phyloP scores from a whole-genome alignment of 2,888 invertebrate species.

The Pyrochroa serraticornis region DNA sequence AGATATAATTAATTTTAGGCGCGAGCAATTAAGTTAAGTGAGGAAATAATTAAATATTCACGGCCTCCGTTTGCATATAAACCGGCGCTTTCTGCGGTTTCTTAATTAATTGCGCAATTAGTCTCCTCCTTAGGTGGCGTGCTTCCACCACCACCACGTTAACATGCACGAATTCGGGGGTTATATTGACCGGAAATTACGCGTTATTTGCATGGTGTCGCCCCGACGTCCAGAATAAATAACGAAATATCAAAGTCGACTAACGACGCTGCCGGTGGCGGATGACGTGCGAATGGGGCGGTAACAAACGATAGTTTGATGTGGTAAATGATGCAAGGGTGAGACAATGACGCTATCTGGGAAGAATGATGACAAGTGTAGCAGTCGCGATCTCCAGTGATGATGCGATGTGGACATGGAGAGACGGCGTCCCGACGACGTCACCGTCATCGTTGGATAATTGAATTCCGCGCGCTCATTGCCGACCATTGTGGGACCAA shows the following conservation, averaged over 20 bases:
- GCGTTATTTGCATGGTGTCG: too few relatives aligned
- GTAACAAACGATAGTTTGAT: constrained; percentile 58
- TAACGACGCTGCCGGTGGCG: constrained; percentile 9
- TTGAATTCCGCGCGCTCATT: constrained; percentile 54
- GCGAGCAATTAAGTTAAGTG: constrained; percentile 43
- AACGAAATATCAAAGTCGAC: constrained; percentile 9
- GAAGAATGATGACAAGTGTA: constrained; percentile 56
- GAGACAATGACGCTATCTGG: constrained; percentile 58
- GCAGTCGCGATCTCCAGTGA: constrained; percentile 39
- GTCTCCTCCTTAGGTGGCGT: constrained; percentile 24
- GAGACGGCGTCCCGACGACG: constrained; percentile 38
- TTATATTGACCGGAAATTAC: constrained; percentile 14
- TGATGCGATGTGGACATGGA: constrained; percentile 38
- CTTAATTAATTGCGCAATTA: constrained; percentile 43
- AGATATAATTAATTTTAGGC: constrained; percentile 36
- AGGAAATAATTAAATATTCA: constrained; percentile 46
- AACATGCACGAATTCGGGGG: not conserved
- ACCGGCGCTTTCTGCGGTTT: constrained; percentile 36
- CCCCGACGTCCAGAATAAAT: constrained; percentile 6
- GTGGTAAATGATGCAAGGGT: constrained; percentile 58
- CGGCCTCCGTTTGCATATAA: constrained; percentile 42
- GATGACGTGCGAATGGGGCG: constrained; percentile 30
- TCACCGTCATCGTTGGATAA: constrained; percentile 46
- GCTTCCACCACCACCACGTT: constrained; percentile 6
- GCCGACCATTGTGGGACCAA: constrained; percentile 51